These are phyloP conservation scores for Meleagris gallopavo DNA, from an alignment of 2,113 vertebrate species.

Conservation along the genomic window DNA sequence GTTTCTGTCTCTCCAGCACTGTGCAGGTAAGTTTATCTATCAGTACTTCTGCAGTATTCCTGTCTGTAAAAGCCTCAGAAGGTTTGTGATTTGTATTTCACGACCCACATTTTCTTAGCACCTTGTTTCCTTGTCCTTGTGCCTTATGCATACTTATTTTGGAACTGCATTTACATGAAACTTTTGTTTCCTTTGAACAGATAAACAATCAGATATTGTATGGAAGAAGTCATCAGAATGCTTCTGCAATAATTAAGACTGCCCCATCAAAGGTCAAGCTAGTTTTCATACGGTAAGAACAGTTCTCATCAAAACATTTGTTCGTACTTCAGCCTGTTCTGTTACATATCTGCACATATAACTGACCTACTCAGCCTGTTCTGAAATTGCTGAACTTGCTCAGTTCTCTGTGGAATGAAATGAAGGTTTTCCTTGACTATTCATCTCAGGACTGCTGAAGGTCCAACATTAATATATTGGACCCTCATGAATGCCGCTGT, in stretches of 20 bases:
- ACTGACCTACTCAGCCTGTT: not conserved
- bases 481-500: not conserved
- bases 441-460: not conserved
- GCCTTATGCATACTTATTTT: not conserved
- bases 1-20: not conserved
- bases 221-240: conserved; percentile 97
- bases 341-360: not conserved
- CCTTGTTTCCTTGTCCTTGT: not conserved
- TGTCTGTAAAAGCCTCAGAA: not conserved
- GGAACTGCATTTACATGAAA: not conserved
- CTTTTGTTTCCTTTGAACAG: conserved; percentile 71
- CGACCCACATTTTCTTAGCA: not conserved
- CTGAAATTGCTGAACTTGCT: not conserved
- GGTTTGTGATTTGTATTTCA: not conserved
- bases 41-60: not conserved
- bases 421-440: not conserved
- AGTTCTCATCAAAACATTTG: not conserved
- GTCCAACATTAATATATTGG: not conserved
- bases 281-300: conserved; percentile 91
- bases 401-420: not conserved
- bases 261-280: conserved; percentile 89
- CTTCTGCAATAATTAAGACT: conserved; percentile 95
- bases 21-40: not conserved
- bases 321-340: not conserved
- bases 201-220: conserved; percentile 95